Evolutionary conservation across 2,113 vertebrate species (phyloP), one percentile per base, ranked within the genome.

Genomic region (Syrmaticus mikado): DNA sequence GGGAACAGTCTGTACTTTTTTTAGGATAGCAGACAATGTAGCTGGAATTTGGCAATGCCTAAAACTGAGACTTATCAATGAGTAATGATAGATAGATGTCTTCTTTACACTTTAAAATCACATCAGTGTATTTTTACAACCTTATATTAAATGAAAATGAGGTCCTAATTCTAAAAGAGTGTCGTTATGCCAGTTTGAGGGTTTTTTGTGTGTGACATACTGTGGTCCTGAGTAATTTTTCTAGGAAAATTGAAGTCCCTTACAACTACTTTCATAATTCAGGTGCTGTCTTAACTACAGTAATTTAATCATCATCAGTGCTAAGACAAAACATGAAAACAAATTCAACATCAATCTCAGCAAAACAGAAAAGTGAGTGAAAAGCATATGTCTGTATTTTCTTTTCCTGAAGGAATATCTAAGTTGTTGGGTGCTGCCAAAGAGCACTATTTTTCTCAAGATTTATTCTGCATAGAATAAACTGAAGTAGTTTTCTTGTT

Each of bases 401-500:
- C 12, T 80, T 57, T 92, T 92, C 46, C 50, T 70, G 76, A 79
- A 61, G 21, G 12, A 3, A 20, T 94, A 60, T 30, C 15, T 67
- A 70, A 95, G 62, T 32, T 57, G 12, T 32, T 76, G 24, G 6
- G 11, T 53, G 62, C 70, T 85, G 53, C 22, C 41, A 45, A 83
- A 94, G 12, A 50, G 10, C 13, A 28, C 13, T 72, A 12, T 57
- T 88, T 94, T 94, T 79, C 74, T 94, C 89, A 22, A 92, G 25
- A 93, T 91, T 85, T 92, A 75, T 38, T 91, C 74, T 61, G 17
- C 21, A 85, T 79, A 87, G 92, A 95, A 85, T 5, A 82, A 70
- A 90, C 30, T 24, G 14, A 55, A 95, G 36, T 74, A 55, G 50
- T 95, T 93, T 91, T 75, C 32, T 91, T 93, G 34, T 94, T 97